Conservation (phyloP, 2,888 invertebrate species). For the Caenorhabditis wallacei region DNA sequence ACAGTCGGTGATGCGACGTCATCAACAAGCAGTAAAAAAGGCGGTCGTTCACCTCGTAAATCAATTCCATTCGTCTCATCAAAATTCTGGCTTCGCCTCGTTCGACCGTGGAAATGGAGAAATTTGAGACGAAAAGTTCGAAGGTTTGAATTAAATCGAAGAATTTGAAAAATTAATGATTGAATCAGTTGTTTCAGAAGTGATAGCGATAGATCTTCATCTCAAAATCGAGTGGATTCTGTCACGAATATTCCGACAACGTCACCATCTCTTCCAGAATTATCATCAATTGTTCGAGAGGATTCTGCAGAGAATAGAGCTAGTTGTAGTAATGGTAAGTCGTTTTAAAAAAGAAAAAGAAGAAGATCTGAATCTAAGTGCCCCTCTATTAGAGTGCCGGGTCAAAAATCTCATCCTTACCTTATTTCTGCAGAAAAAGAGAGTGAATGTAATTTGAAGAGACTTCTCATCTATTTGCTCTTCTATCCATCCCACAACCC, state of each 20-base stretch:
- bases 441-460: not conserved
- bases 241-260: conserved; percentile 44
- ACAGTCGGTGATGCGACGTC: conserved; percentile 57
- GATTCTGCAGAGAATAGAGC: conserved; percentile 21
- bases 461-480: conserved; percentile 27
- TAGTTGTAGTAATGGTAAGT: conserved; percentile 8
- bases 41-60: conserved; percentile 36
- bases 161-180: not conserved
- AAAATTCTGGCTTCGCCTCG: conserved; percentile 81
- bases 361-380: not conserved
- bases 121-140: conserved; percentile 66
- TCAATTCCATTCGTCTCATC: conserved; percentile 61
- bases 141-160: conserved; percentile 52
- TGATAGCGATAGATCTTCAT: conserved; percentile 68
- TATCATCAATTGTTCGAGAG: conserved; percentile 55
- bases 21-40: conserved; percentile 27
- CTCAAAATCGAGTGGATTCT: conserved; percentile 37
- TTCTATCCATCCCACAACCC: not conserved
- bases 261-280: conserved; percentile 70
- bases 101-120: conserved; percentile 82
- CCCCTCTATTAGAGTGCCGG: too few relatives aligned
- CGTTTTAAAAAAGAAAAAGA: not conserved
- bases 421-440: not conserved
- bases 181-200: conserved; percentile 57
- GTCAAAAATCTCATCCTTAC: not conserved